A percentile compares a stretch with the other conserved stretches of the same genome.
Evolutionary conservation across 2,797 vertebrate species (phyloP).

Genomic region (Phrynocephalus forsythii): DNA sequence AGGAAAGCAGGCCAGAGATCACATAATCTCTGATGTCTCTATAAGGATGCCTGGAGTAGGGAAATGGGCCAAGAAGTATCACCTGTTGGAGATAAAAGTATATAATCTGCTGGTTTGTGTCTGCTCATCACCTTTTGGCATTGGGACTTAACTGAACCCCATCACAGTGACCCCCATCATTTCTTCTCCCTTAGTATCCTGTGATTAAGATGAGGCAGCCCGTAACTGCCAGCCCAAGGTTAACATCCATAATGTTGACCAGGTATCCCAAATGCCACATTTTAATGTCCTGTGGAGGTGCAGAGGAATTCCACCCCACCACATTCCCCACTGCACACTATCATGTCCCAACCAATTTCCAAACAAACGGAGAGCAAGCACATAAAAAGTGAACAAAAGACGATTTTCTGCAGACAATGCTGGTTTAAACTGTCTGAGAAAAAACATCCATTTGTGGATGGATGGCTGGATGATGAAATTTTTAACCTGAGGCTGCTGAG

Average conservation of each 20-base stretch:
- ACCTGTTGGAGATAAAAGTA: too few relatives aligned
- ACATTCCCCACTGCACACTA: not conserved
- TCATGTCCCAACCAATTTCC: not conserved
- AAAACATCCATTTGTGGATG: conserved; percentile 5
- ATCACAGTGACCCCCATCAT: too few relatives aligned
- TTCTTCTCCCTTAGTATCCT: too few relatives aligned
- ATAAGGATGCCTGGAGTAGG: too few relatives aligned
- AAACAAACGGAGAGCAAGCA: conserved; percentile 19
- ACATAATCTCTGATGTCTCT: too few relatives aligned
- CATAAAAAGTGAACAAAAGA: conserved; percentile 9
- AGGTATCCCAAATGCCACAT: too few relatives aligned
- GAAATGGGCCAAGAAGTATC: too few relatives aligned
- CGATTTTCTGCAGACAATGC: conserved; percentile 17
- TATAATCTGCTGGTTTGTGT: too few relatives aligned
- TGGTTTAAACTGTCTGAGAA: not conserved
- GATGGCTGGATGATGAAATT: conserved; percentile 5
- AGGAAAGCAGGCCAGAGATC: too few relatives aligned
- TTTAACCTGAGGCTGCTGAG: conserved; percentile 26
- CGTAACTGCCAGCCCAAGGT: not conserved
- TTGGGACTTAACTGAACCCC: too few relatives aligned
- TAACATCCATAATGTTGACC: not conserved
- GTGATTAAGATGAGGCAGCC: not conserved
- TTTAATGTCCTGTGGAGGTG: not conserved
- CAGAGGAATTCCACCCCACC: not conserved
- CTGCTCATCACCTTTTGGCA: too few relatives aligned